These are phyloP conservation scores for Spodoptera littoralis DNA, from an alignment of 2,888 invertebrate species.

Conservation along the genomic window DNA sequence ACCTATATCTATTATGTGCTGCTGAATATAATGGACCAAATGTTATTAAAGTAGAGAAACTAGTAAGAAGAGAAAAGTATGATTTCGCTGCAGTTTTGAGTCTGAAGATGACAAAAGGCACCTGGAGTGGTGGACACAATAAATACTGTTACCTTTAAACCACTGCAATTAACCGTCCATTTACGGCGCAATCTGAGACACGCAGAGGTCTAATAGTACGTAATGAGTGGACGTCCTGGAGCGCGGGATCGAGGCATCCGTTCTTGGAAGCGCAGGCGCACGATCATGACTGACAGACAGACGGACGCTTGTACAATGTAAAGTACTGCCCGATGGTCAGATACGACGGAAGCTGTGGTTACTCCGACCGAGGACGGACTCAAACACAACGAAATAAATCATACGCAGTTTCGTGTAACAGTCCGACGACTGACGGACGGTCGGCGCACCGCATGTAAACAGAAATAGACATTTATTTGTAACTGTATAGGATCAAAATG, in stretches of 20 bases:
- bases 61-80: neutral
- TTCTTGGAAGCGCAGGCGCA: slow-evolving; percentile 70
- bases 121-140: slow-evolving; percentile 28
- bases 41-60: neutral
- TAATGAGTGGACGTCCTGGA: slow-evolving; percentile 68
- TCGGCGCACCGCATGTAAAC: slow-evolving; percentile 42
- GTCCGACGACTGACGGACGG: slow-evolving; percentile 38
- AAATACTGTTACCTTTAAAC: slow-evolving; percentile 38
- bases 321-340: slow-evolving; percentile 52
- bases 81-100: neutral
- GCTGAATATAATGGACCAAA: slow-evolving; percentile 1
- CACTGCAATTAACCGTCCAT: slow-evolving; percentile 52
- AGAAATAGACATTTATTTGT: slow-evolving; percentile 48
- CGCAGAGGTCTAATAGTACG: slow-evolving; percentile 62
- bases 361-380: slow-evolving; percentile 25
- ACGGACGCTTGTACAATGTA: slow-evolving; percentile 68
- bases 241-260: slow-evolving; percentile 70
- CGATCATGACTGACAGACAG: slow-evolving; percentile 68
- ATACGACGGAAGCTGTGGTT: slow-evolving; percentile 59
- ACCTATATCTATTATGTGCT: neutral
- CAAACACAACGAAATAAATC: slow-evolving; percentile 37
- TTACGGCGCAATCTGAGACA: slow-evolving; percentile 51
- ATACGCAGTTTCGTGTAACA: slow-evolving; percentile 34
- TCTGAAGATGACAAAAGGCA: slow-evolving; percentile 23
- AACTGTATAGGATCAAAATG: slow-evolving; percentile 19